phyloP scores from a whole-genome alignment of 2,888 invertebrate genomes.

The Troides aeacus region DNA sequence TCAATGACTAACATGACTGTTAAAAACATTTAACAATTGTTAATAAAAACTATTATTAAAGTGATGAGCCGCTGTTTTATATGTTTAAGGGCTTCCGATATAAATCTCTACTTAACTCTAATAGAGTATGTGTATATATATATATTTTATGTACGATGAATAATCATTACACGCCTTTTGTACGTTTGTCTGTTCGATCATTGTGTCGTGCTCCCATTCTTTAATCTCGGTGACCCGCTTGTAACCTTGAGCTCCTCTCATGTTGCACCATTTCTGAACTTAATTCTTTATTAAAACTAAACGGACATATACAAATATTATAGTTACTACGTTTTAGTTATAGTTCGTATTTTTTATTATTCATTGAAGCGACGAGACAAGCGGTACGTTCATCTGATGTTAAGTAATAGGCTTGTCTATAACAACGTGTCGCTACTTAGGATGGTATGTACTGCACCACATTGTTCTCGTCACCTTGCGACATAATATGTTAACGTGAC shows the following conservation, averaged over 20 bases:
- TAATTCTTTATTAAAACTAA: background rate
- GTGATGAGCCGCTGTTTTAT: background rate
- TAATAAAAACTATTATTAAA: background rate
- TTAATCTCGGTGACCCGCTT: constrained; percentile 14
- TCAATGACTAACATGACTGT: too few species aligned
- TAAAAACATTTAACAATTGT: background rate
- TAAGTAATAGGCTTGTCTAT: too few species aligned
- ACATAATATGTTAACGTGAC: too few species aligned
- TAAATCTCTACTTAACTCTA: background rate
- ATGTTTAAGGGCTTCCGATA: background rate
- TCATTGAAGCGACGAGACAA: too few species aligned
- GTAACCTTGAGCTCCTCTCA: constrained; percentile 15
- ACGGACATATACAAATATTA: background rate
- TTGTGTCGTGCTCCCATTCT: constrained; percentile 6
- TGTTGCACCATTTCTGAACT: background rate
- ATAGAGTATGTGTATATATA: background rate
- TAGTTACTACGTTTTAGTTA: too few species aligned
- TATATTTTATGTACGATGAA: background rate
- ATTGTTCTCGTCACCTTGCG: too few species aligned
- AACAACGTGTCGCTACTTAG: too few species aligned
- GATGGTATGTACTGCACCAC: too few species aligned
- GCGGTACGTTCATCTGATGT: too few species aligned
- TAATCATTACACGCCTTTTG: background rate
- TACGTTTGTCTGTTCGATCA: background rate
- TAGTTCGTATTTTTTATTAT: too few species aligned